Percentiles rank a stretch among this genome's conserved stretches.
Conservation (phyloP, 2,113 vertebrate species). For the Machaerirhynchus nigripectus region DNA sequence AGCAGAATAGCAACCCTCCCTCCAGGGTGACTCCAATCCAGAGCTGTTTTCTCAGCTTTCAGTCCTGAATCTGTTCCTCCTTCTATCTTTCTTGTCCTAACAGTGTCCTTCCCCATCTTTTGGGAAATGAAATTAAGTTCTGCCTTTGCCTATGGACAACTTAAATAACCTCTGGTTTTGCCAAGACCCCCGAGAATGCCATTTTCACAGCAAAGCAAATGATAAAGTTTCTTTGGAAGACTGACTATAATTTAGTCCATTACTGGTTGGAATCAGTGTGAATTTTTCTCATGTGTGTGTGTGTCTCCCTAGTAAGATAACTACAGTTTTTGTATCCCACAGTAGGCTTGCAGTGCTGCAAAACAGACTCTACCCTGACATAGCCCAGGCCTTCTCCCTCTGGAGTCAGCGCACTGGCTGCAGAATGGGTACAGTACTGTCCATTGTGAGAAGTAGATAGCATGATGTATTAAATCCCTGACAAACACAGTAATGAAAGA, state of each 20-base stretch:
- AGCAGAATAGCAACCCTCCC: not conserved
- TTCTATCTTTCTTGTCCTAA: not conserved
- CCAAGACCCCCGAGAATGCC: not conserved
- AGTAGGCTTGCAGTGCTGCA: not conserved
- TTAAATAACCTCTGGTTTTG: not conserved
- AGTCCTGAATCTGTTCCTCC: not conserved
- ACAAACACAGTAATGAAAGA: not conserved
- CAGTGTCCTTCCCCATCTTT: not conserved
- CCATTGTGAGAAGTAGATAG: not conserved
- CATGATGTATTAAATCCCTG: not conserved
- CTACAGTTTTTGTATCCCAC: not conserved
- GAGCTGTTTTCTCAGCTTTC: not conserved
- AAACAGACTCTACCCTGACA: not conserved
- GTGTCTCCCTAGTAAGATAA: not conserved
- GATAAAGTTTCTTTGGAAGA: not conserved
- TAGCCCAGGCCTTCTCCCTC: rapidly evolving
- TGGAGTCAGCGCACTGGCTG: not conserved
- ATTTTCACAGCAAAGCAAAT: not conserved
- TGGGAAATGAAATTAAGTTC: not conserved
- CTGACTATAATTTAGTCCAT: not conserved
- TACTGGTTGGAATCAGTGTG: not conserved
- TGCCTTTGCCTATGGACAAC: not conserved
- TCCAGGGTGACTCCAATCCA: not conserved
- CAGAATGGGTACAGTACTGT: not conserved
- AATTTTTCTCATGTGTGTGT: not conserved